Conservation (phyloP, 2,888 invertebrate genomes). For the Pheosia tremula region DNA sequence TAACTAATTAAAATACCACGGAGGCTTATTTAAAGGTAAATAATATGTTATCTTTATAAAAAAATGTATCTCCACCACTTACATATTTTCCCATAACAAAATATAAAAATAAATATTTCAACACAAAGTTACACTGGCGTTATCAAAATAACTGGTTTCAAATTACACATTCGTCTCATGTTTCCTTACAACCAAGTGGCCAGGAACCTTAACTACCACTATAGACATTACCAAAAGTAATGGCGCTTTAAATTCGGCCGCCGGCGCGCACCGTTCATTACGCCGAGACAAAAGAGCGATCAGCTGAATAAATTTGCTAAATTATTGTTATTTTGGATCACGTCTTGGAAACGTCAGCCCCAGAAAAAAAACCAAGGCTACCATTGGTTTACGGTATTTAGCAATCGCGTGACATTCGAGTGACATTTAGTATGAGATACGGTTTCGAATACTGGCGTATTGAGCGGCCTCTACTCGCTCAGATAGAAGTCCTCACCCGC, state of each 20-base stretch:
- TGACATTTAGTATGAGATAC: too few relatives aligned
- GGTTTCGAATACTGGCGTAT: too few relatives aligned
- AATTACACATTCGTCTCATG: background rate
- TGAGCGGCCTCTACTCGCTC: too few relatives aligned
- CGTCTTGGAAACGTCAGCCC: conserved; percentile 52
- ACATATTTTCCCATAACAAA: too few relatives aligned
- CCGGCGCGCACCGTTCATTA: conserved; percentile 63
- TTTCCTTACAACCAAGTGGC: conserved; percentile 22
- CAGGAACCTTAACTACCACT: conserved; percentile 34
- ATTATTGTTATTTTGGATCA: conserved; percentile 75
- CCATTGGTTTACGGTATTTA: conserved; percentile 15
- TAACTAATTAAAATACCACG: too few relatives aligned
- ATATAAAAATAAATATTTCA: too few relatives aligned
- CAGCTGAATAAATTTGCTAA: conserved; percentile 77
- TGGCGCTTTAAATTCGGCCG: conserved; percentile 68
- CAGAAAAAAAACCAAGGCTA: conserved; percentile 32
- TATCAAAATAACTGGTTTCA: background rate
- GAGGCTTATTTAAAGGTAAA: too few relatives aligned
- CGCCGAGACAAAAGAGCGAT: conserved; percentile 71
- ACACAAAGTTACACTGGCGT: background rate
- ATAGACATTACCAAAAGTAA: conserved; percentile 60
- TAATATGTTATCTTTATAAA: too few relatives aligned
- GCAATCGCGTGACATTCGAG: too few relatives aligned
- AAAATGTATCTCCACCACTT: too few relatives aligned
- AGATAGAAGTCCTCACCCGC: too few relatives aligned